Conservation (phyloP, 2,113 vertebrate species). For the Erythrolamprus reginae region DNA sequence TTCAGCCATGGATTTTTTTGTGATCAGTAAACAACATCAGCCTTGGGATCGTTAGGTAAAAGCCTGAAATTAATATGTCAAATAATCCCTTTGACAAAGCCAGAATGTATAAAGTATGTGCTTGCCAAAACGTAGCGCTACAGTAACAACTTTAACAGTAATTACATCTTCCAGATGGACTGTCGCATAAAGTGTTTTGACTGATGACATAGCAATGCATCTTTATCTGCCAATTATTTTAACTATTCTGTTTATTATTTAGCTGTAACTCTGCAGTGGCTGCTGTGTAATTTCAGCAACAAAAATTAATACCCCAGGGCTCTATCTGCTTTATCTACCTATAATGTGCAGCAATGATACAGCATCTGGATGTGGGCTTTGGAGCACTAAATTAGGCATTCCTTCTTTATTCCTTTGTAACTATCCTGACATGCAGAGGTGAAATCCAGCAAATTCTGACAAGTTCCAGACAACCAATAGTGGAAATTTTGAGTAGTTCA, state of each 20-base stretch:
- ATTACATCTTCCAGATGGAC: conserved; percentile 50
- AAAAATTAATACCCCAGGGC: conserved; percentile 53
- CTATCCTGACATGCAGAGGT: conserved; percentile 21
- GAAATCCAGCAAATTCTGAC: no score
- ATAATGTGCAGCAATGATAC: conserved; percentile 43
- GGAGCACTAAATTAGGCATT: conserved; percentile 20
- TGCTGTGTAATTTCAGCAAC: conserved; percentile 51
- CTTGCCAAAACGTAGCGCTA: conserved; percentile 53
- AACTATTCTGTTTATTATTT: conserved; percentile 58
- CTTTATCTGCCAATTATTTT: conserved; percentile 53
- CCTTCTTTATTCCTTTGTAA: conserved; percentile 42
- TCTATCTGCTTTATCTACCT: conserved; percentile 40
- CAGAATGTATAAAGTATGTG: conserved; percentile 48
- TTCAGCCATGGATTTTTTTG: not conserved
- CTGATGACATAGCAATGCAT: conserved; percentile 53
- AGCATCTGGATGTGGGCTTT: not conserved
- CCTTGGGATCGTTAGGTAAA: conserved; percentile 7
- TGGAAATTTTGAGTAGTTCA: no score
- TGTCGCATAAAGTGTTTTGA: conserved; percentile 48
- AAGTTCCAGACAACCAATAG: no score
- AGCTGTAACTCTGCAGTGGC: conserved; percentile 57
- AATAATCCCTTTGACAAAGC: conserved; percentile 28
- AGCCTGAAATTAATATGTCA: conserved; percentile 39
- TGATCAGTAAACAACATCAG: not conserved
- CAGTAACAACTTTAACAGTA: conserved; percentile 50